A percentile compares a stretch with the other conserved stretches of the same genome.
Conservation (phyloP, 2,888 invertebrate genomes). For the Onchidella celtica region DNA sequence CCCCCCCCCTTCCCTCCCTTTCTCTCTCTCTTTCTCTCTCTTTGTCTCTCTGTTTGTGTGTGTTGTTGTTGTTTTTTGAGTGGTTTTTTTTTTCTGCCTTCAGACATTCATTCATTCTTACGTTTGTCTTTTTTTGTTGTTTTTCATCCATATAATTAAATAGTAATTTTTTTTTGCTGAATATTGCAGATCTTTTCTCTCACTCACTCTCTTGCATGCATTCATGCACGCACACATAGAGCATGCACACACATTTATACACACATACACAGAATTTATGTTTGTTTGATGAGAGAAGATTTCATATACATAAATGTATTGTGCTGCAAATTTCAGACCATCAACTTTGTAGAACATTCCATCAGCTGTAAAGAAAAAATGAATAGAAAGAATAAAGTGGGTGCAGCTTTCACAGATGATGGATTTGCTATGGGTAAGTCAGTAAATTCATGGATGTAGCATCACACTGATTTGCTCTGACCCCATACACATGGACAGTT, state of each 20-base stretch:
- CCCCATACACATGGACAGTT: too few relatives aligned
- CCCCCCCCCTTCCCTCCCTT: not conserved
- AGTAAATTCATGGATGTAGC: too few relatives aligned
- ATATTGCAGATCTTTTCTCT: too few relatives aligned
- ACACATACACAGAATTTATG: too few relatives aligned
- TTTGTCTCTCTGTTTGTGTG: not conserved
- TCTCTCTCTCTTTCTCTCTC: not conserved
- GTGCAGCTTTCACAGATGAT: slow-evolving; percentile 97
- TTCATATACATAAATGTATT: not conserved
- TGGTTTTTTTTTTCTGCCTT: not conserved
- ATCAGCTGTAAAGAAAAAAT: slow-evolving; percentile 95
- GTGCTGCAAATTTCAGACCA: slow-evolving; percentile 83
- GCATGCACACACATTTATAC: too few relatives aligned
- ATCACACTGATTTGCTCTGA: too few relatives aligned
- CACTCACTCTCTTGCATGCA: too few relatives aligned
- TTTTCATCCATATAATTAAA: not conserved
- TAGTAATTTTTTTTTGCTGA: not conserved
- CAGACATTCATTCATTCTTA: not conserved
- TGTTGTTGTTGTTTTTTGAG: not conserved
- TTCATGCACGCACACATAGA: too few relatives aligned
- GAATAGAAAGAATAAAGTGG: slow-evolving; percentile 92
- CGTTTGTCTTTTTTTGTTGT: not conserved
- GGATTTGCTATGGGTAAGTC: slow-evolving; percentile 95
- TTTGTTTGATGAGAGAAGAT: too few relatives aligned
- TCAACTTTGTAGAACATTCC: slow-evolving; percentile 97